phyloP scores from a whole-genome alignment of 2,888 invertebrate species.

The Heliconius charithonia region DNA sequence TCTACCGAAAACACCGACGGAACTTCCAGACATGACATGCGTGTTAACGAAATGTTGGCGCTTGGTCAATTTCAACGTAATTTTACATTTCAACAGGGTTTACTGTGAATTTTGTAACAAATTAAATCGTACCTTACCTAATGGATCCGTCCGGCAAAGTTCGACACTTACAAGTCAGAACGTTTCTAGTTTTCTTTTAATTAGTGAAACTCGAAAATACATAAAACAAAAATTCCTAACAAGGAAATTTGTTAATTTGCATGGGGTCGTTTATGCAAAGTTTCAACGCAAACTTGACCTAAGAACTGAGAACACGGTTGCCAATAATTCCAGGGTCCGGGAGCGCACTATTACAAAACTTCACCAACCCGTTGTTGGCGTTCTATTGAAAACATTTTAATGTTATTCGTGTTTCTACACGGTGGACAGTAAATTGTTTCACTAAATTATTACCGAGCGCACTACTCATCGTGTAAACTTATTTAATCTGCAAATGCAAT shows the following conservation, averaged over 20 bases:
- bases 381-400: slow-evolving; percentile 80
- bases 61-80: slow-evolving; percentile 71
- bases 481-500: slow-evolving; percentile 75
- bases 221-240: slow-evolving; percentile 59
- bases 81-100: slow-evolving; percentile 58
- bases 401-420: slow-evolving; percentile 69
- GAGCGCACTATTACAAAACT: slow-evolving; percentile 76
- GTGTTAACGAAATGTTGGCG: slow-evolving; percentile 77
- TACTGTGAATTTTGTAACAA: slow-evolving; percentile 61
- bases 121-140: slow-evolving; percentile 59
- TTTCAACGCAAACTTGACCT: slow-evolving; percentile 74
- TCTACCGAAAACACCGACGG: slow-evolving; percentile 76
- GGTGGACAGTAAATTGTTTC: slow-evolving; percentile 70
- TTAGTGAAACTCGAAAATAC: slow-evolving; percentile 56
- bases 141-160: slow-evolving; percentile 51
- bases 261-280: slow-evolving; percentile 74
- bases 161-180: slow-evolving; percentile 46
- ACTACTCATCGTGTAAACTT: slow-evolving; percentile 73
- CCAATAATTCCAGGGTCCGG: slow-evolving; percentile 76
- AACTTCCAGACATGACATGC: slow-evolving; percentile 80
- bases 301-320: slow-evolving; percentile 78
- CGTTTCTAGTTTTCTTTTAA: slow-evolving; percentile 57
- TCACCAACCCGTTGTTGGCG: slow-evolving; percentile 74
- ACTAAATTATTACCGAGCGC: slow-evolving; percentile 57
- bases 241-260: slow-evolving; percentile 69